Percentiles rank a stretch among this genome's conserved stretches.
Conservation (phyloP, 2,113 vertebrate species). For the Osmerus mordax region DNA sequence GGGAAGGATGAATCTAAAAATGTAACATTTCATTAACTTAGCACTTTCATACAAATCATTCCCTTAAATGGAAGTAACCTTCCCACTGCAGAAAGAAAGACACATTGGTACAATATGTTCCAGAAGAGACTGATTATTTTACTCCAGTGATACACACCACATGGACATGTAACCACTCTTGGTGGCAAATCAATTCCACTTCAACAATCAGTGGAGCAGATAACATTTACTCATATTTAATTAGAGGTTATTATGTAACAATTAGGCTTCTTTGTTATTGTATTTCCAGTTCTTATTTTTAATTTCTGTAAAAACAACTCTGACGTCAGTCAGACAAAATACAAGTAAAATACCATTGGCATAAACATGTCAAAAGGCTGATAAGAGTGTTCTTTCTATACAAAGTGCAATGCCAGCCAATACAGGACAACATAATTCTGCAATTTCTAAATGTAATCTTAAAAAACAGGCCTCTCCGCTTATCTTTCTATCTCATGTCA, state of each 20-base stretch:
- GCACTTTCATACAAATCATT: constrained; percentile 54
- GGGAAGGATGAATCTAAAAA: constrained; percentile 53
- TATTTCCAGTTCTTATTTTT: too few species aligned
- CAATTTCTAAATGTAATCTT: not conserved
- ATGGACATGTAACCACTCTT: too few species aligned
- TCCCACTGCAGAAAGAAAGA: constrained; percentile 3
- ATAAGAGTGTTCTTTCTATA: constrained; percentile 8
- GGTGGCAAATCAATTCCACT: too few species aligned
- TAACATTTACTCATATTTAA: not conserved
- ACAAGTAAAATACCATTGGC: constrained; percentile 1
- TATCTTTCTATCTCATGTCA: constrained; percentile 14
- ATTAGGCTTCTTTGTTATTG: too few species aligned
- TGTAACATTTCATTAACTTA: constrained; percentile 62
- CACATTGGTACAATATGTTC: constrained; percentile 20
- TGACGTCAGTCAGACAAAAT: not conserved
- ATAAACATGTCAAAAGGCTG: constrained; percentile 1
- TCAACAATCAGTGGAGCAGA: not conserved
- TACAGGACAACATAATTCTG: constrained; percentile 4
- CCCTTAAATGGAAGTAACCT: constrained; percentile 46
- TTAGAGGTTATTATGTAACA: too few species aligned
- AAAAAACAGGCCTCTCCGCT: not conserved
- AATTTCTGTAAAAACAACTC: too few species aligned
- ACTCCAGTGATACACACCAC: too few species aligned
- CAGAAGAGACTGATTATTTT: constrained; percentile 22
- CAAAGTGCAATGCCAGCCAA: not conserved